Base-by-base conservation (phyloP, 2,797 vertebrate genomes). In the Microchirus variegatus region DNA sequence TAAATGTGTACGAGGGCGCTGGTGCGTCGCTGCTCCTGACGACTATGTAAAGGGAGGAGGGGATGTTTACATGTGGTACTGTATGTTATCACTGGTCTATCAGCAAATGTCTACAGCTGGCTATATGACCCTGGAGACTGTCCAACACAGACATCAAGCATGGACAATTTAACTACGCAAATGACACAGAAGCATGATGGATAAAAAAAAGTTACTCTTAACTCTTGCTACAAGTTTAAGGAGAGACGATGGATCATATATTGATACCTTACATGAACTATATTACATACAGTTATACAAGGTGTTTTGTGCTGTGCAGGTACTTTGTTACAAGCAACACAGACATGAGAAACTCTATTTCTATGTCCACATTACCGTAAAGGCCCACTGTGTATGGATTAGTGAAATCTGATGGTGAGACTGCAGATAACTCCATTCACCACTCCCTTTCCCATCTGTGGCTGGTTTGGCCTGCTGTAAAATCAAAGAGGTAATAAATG, bases 101-200 rank as follows among this genome's bases (percentile, higher is more conserved):
- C 70, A 67, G 48, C 38, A 66, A 59, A 73, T 73, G 79, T 75
- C 59, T 68, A 57, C 61, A 77, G 69, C 31, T 11, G 47, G 50
- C 53, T 73, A 83, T 83, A 72, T 75, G 77, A 76, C 75, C 72
- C 65, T 51, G 44, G 80, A 80, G 80, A 86, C 9, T 52, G 37
- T 18, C 46, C 10, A 45, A 58, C n/a, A 56, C 71, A 13, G n/a
- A 66, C 75, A 70, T 70, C 46, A 31, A 48, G 17, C 56, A 65
- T 0, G 42, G 48, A 38, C 19, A 51, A 61, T 66, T 77, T 52
- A 65, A 40, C 45, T 5, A 41, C 44, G 22, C 19, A 56, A 40
- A 59, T 40, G 22, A 38, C 5, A 38, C 17, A 16, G 16, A 59
- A 48, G 45, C 13, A 46, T 14, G 12, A 49, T 47, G 18, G 11